These are phyloP conservation scores for Nemoura dubitans DNA, from an alignment of 2,888 invertebrate species.

Conservation along the genomic window DNA sequence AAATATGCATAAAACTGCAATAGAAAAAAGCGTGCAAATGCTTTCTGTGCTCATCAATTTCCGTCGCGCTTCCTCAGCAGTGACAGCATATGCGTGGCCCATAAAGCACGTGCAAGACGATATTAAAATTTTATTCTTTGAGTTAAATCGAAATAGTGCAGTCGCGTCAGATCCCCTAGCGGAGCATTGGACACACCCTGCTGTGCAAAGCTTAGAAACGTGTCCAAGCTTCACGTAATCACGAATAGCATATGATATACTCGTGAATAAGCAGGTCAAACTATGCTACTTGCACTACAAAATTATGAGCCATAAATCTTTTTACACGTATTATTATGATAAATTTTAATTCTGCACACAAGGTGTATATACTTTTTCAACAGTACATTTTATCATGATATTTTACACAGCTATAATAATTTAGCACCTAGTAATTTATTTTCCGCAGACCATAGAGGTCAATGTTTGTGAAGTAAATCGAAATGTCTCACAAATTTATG, in stretches of 20 bases:
- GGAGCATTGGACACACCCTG: background rate
- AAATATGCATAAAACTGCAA: background rate
- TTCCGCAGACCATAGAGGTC: background rate
- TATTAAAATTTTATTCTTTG: conserved; percentile 10
- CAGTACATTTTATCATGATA: no score
- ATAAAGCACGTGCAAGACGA: background rate
- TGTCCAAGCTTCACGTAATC: background rate
- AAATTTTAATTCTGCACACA: background rate
- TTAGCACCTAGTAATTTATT: background rate
- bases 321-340: background rate
- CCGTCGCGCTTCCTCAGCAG: background rate
- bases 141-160: conserved; percentile 22
- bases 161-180: background rate
- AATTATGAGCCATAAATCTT: background rate
- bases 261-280: background rate
- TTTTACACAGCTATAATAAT: background rate
- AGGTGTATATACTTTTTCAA: background rate
- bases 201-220: background rate
- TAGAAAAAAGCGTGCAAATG: background rate
- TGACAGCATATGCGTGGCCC: conserved; percentile 24
- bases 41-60: background rate
- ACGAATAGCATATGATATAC: background rate
- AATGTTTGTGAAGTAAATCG: background rate
- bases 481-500: background rate
- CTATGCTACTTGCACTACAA: background rate